Conservation (phyloP, 2,797 vertebrate genomes). For the Nyctibius grandis region DNA sequence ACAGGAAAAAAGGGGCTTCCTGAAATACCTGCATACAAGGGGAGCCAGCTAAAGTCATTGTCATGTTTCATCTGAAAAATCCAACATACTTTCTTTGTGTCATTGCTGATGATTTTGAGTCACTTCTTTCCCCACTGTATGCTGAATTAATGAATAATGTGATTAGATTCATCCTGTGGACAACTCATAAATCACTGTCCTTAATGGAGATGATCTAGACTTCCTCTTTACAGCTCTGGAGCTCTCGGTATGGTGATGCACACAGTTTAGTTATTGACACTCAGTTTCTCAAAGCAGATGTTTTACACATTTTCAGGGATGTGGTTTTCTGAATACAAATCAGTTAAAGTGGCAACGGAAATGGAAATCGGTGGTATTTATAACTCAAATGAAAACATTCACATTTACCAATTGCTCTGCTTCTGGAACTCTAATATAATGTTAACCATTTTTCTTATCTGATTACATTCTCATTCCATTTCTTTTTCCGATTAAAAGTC, state of each 20-base stretch:
- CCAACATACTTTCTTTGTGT: not conserved
- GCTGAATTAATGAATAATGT: not conserved
- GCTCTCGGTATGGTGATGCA: not conserved
- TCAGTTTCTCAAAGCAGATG: not conserved
- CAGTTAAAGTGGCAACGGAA: constrained; percentile 10
- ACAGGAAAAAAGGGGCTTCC: not conserved
- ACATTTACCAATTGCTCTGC: not conserved
- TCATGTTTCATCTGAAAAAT: not conserved
- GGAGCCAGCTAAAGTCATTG: not conserved
- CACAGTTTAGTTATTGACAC: not conserved
- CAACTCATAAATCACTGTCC: not conserved
- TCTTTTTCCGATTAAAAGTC: constrained; percentile 16
- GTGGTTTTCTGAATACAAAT: constrained; percentile 25
- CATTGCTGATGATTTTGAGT: not conserved
- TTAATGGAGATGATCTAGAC: not conserved
- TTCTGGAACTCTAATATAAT: not conserved
- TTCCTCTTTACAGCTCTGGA: not conserved
- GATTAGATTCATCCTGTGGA: not conserved
- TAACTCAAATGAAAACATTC: constrained; percentile 34
- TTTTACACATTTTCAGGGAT: constrained; percentile 18
- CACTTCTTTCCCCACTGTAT: not conserved
- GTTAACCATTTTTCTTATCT: not conserved
- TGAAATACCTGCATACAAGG: not conserved
- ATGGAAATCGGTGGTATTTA: constrained; percentile 7
- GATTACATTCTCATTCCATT: constrained; percentile 20